Percentiles rank a stretch among this genome's conserved stretches.
Evolutionary conservation across 2,888 invertebrate genomes (phyloP).

Genomic region (Brachyptera putata): DNA sequence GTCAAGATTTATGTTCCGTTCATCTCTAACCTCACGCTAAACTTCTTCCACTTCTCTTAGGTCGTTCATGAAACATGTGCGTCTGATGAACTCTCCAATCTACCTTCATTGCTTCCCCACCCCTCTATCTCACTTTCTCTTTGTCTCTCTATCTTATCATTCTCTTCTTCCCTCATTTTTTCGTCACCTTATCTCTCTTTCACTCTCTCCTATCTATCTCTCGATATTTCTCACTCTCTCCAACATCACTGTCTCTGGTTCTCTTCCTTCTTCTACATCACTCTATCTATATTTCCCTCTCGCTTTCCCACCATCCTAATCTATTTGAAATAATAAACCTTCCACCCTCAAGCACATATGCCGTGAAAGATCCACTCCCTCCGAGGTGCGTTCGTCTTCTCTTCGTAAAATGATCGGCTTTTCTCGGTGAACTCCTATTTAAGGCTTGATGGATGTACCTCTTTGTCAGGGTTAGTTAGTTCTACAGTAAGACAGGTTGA

Average conservation of each 20-base stretch:
- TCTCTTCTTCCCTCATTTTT: too few species aligned
- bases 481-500: constrained; percentile 11
- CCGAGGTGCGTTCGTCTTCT: too few species aligned
- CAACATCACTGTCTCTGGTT: too few species aligned
- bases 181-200: background rate
- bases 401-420: background rate
- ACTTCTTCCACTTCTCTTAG: background rate
- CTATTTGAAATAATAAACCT: too few species aligned
- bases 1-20: background rate
- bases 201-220: background rate
- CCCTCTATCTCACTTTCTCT: background rate
- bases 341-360: too few species aligned
- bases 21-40: constrained; percentile 7
- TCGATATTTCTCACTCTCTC: too few species aligned
- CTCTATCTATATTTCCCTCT: too few species aligned
- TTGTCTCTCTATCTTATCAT: background rate
- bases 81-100: constrained; percentile 19
- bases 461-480: constrained; percentile 19
- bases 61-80: constrained; percentile 12
- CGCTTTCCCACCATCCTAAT: too few species aligned
- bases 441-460: constrained; percentile 10
- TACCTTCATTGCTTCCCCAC: constrained; percentile 9
- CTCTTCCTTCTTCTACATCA: too few species aligned
- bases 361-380: too few species aligned
- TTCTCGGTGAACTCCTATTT: background rate